A percentile compares a stretch with the other conserved stretches of the same genome.
Conservation (phyloP, 2,797 vertebrate genomes). For the Syngnathus acus region DNA sequence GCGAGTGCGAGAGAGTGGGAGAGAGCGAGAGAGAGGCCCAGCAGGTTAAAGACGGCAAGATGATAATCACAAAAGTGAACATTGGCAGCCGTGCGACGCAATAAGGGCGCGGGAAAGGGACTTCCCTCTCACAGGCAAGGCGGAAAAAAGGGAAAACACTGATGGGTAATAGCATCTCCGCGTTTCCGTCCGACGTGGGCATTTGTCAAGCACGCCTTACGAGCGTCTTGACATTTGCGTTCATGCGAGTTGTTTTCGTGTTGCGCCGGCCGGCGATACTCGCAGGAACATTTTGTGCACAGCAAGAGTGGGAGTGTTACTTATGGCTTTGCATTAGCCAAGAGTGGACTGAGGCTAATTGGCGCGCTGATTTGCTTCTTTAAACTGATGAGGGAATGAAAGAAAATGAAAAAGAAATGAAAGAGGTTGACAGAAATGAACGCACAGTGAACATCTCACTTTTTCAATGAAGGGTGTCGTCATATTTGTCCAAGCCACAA, state of each 20-base stretch:
- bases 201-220: not conserved
- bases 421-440: not conserved
- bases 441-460: too few species aligned
- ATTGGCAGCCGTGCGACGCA: not conserved
- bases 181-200: not conserved
- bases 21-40: conserved; percentile 41
- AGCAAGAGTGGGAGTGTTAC: conserved; percentile 12
- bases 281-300: conserved; percentile 46
- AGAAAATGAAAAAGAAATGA: not conserved
- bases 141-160: not conserved
- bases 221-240: not conserved
- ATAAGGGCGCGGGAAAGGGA: not conserved
- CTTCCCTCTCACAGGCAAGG: not conserved
- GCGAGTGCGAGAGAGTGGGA: conserved; percentile 37
- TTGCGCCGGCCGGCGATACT: conserved; percentile 14
- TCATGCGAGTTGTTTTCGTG: not conserved
- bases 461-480: not conserved
- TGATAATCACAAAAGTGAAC: not conserved
- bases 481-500: not conserved
- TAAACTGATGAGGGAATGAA: not conserved
- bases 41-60: conserved; percentile 28
- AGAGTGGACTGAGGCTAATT: conserved; percentile 7
- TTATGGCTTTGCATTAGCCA: conserved; percentile 32
- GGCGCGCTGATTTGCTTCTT: not conserved
- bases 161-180: not conserved